Percentiles rank a stretch among this genome's conserved stretches.
phyloP scores from a whole-genome alignment of 2,113 vertebrate species.

The Panthera uncia region DNA sequence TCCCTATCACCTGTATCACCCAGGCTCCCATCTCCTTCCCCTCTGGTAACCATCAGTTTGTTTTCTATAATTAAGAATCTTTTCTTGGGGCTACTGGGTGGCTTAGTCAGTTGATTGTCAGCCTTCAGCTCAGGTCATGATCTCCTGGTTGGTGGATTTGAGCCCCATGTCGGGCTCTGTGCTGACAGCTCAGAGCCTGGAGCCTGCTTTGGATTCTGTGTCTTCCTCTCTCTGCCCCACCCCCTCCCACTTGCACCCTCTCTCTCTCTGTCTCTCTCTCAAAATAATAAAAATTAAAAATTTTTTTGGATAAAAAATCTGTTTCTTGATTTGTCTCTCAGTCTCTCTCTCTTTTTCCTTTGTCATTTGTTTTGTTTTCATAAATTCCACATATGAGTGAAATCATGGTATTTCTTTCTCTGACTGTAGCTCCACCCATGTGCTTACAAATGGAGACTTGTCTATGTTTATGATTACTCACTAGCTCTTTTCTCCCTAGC shows the following conservation, averaged over 20 bases:
- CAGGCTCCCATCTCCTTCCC: neutral
- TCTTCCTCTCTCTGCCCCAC: no score
- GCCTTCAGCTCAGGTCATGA: no score
- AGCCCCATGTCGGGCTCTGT: no score
- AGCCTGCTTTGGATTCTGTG: no score
- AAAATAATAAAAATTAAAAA: no score
- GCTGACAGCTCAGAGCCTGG: no score
- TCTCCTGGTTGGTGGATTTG: no score
- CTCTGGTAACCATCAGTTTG: neutral
- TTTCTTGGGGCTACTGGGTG: neutral
- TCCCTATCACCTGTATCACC: neutral
- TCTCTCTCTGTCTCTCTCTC: no score
- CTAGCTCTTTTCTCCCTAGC: neutral
- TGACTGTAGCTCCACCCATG: neutral
- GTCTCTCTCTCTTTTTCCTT: neutral
- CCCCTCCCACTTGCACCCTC: no score
- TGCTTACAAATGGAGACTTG: neutral
- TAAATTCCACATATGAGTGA: neutral
- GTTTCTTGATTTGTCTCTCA: neutral
- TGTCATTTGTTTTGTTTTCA: neutral
- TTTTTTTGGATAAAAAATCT: neutral
- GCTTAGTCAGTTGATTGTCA: no score
- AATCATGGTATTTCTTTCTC: neutral
- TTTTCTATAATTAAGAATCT: neutral
- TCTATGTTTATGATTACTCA: neutral